phyloP scores from a whole-genome alignment of 2,888 invertebrate genomes.

The Ischnura elegans region DNA sequence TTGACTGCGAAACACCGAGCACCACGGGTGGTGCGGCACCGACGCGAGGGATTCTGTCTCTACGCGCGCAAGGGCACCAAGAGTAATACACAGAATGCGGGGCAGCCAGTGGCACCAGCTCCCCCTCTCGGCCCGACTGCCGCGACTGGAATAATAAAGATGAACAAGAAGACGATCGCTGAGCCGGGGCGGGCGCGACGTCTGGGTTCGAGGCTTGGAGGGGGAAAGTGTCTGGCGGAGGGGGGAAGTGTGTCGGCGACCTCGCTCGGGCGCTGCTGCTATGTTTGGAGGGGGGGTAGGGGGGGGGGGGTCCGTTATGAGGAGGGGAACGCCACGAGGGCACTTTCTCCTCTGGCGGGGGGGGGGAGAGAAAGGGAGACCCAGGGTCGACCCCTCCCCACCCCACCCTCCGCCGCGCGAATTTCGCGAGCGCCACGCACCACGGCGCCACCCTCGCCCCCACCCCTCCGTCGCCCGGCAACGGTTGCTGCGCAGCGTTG shows the following conservation, averaged over 20 bases:
- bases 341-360: not conserved
- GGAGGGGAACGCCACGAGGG: not conserved
- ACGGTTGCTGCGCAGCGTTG: not conserved
- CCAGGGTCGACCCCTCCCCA: not conserved
- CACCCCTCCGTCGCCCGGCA: not conserved
- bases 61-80: too few relatives aligned
- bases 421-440: not conserved
- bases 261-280: constrained; percentile 71
- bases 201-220: constrained; percentile 71
- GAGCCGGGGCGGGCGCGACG: constrained; percentile 69
- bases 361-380: too few relatives aligned
- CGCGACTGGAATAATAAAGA: constrained; percentile 17
- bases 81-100: too few relatives aligned
- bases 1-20: not conserved
- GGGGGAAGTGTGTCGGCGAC: constrained; percentile 75
- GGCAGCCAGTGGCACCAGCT: not conserved
- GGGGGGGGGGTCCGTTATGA: not conserved
- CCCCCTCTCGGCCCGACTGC: not conserved
- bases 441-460: too few relatives aligned
- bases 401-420: not conserved
- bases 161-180: not conserved
- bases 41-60: too few relatives aligned
- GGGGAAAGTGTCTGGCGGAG: constrained; percentile 74
- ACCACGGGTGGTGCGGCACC: too few relatives aligned
- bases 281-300: constrained; percentile 75